Evolutionary conservation across 2,888 invertebrate genomes (phyloP), one percentile per base, ranked within the genome.

Genomic region (Drosophila suboccidentalis): DNA sequence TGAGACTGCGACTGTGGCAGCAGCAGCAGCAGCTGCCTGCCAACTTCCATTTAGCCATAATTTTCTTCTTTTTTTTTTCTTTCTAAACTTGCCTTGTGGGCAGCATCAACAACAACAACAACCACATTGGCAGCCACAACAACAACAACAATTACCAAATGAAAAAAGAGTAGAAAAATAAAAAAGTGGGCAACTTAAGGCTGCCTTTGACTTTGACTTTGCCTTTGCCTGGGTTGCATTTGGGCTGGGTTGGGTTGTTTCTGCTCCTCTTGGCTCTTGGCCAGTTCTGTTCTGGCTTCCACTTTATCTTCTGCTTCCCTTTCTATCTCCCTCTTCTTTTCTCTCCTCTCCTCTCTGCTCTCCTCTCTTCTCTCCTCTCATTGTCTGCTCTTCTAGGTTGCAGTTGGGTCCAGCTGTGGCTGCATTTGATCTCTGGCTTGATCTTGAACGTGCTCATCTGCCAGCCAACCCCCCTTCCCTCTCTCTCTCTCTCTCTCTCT

Each of bases 361-460:
- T 53, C 41, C n/a, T n/a, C n/a, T n/a, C n/a, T n/a, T n/a, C n/a
- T 5, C 29, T 19, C 53, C 55, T 34, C 49, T 53, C 41, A n/a
- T 63, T 57, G 50, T 6, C 36, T 22, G n/a, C 34, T 43, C 32
- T 32, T 50, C 62, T 46, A 34, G 11, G 17, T 47, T 62, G 47
- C 26, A 50, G 43, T 34, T 54, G 70, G 41, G 59, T 67, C 62
- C 64, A 68, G 64, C 54, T 60, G 47, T 69, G 39, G 64, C 69
- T 74, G 78, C 73, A 89, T 87, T 87, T 87, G 82, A 89, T 85
- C 89, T 89, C 80, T 60, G 74, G 69, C 86, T 85, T 87, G 89
- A 87, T 89, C 86, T 87, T 89, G 82, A 86, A 84, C 87, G 85
- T 84, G 85, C 82, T 86, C 85, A 84, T 87, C 85, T 77, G 66